Conservation (phyloP, 2,888 invertebrate species). For the Phaedon cochleariae region DNA sequence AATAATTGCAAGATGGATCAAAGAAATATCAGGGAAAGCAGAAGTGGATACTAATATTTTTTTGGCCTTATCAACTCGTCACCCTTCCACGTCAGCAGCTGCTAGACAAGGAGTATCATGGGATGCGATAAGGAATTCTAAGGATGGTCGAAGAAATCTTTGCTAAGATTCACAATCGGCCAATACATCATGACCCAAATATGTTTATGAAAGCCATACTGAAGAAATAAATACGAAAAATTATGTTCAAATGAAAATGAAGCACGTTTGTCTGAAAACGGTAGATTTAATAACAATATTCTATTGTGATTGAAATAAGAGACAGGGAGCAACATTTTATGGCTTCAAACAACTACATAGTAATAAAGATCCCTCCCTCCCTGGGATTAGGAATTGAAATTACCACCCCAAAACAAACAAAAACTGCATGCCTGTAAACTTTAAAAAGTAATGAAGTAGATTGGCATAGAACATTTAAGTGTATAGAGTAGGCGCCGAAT, state of each 20-base stretch:
- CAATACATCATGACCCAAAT: neutral
- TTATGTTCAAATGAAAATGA: neutral
- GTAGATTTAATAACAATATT: neutral
- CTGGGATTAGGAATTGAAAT: no score
- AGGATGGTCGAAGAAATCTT: constrained; percentile 24
- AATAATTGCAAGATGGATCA: constrained; percentile 41
- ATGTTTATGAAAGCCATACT: neutral
- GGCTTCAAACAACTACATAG: neutral
- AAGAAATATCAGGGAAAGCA: constrained; percentile 22
- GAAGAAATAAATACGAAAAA: neutral
- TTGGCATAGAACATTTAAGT: no score
- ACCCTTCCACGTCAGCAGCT: constrained; percentile 30
- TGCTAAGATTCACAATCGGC: constrained; percentile 27
- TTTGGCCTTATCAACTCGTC: constrained; percentile 24
- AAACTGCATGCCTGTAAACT: no score
- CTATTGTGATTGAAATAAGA: neutral
- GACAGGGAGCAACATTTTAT: neutral
- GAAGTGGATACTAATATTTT: constrained; percentile 35
- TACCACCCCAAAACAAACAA: no score
- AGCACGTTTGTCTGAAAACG: neutral
- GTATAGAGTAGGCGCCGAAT: no score
- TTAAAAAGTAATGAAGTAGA: no score
- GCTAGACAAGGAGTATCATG: constrained; percentile 11
- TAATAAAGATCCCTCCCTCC: neutral
- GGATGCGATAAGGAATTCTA: constrained; percentile 21